Conservation (phyloP, 2,113 vertebrate species). For the Anolis sagrei region DNA sequence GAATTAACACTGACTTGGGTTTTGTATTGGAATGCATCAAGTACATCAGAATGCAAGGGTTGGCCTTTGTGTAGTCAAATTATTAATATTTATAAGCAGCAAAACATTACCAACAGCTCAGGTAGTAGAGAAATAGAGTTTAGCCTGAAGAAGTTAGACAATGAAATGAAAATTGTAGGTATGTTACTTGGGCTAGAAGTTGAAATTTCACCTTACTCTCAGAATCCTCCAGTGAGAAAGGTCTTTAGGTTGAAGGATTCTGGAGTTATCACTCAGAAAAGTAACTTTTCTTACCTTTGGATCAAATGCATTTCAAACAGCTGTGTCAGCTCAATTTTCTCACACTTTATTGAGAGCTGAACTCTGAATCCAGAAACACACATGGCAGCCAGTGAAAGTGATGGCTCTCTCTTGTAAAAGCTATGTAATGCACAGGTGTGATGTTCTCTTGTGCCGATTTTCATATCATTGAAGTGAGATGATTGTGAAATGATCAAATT, state of each 20-base stretch:
- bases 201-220: too few species aligned
- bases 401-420: too few species aligned
- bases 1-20: not conserved
- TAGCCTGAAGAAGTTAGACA: not conserved
- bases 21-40: slow-evolving; percentile 17
- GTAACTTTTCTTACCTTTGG: too few species aligned
- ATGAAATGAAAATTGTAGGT: not conserved
- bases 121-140: not conserved
- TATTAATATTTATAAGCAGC: not conserved
- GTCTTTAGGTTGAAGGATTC: too few species aligned
- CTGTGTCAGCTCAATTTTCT: not conserved
- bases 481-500: too few species aligned
- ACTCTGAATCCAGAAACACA: not conserved
- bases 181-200: not conserved
- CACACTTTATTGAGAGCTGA: not conserved
- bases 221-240: too few species aligned
- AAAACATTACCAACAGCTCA: not conserved
- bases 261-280: too few species aligned
- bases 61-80: not conserved
- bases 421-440: too few species aligned
- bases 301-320: not conserved
- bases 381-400: too few species aligned
- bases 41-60: not conserved
- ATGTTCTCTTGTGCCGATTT: too few species aligned
- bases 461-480: too few species aligned